phyloP scores from a whole-genome alignment of 2,797 vertebrate genomes.

The Momotus momota region DNA sequence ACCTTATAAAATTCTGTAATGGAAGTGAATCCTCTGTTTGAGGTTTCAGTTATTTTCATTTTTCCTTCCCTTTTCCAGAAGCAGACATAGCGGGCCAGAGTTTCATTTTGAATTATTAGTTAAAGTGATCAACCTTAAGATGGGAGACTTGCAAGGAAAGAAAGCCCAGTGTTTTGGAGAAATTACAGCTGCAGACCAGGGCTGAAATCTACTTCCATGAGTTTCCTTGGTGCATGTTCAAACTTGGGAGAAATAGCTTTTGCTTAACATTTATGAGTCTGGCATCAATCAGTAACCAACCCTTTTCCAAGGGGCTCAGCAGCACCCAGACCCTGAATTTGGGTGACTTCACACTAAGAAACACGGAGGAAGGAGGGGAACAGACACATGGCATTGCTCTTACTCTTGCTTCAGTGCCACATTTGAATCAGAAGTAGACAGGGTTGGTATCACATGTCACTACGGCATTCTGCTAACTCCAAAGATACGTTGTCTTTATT shows the following conservation, averaged over 20 bases:
- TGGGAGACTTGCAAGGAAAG: background rate
- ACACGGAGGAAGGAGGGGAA: background rate
- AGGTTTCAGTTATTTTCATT: slow-evolving; percentile 42
- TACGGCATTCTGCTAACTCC: background rate
- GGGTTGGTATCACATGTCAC: background rate
- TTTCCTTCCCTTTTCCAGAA: slow-evolving; percentile 7
- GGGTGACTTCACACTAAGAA: background rate
- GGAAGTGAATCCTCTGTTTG: slow-evolving; percentile 45
- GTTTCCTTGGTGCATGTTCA: background rate
- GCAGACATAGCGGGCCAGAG: background rate
- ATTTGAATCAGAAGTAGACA: background rate
- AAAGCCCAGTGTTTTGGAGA: background rate
- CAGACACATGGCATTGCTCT: background rate
- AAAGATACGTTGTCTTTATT: background rate
- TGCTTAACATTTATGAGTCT: background rate
- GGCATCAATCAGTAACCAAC: background rate
- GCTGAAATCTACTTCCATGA: background rate
- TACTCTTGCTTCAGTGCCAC: background rate
- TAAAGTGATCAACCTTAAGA: background rate
- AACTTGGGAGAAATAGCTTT: background rate
- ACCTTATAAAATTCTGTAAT: slow-evolving; percentile 61
- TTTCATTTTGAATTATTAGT: slow-evolving; percentile 36
- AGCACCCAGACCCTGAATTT: background rate
- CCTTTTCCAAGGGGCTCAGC: background rate
- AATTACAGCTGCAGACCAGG: background rate